Conservation (phyloP, 2,888 invertebrate species). For the Fissipunctia ypsillon region DNA sequence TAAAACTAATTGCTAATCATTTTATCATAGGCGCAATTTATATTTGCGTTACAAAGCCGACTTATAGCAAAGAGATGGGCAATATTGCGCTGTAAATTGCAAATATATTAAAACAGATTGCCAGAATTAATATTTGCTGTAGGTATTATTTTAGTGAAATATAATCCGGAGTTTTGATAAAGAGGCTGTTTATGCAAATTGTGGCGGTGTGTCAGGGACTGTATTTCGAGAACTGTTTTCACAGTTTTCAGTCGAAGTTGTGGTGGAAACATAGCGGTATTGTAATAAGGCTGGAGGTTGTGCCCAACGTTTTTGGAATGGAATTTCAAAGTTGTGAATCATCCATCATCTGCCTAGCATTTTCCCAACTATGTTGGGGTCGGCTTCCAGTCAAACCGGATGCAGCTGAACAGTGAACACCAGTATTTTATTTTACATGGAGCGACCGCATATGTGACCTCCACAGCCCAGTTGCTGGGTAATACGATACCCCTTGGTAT, state of each 20-base stretch:
- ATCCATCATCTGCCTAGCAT: neutral
- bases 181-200: slow-evolving; percentile 64
- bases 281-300: neutral
- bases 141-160: slow-evolving; percentile 61
- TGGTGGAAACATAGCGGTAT: slow-evolving; percentile 24
- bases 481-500: no score
- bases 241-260: slow-evolving; percentile 39
- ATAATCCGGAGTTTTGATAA: slow-evolving; percentile 69
- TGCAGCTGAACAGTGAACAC: no score
- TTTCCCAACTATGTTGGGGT: no score
- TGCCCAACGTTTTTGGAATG: neutral
- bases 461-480: no score
- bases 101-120: slow-evolving; percentile 75
- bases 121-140: slow-evolving; percentile 72
- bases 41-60: slow-evolving; percentile 56
- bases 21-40: slow-evolving; percentile 63
- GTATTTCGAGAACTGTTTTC: slow-evolving; percentile 54
- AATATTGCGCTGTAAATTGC: slow-evolving; percentile 67
- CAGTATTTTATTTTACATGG: no score
- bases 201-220: slow-evolving; percentile 34
- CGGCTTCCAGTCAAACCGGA: no score
- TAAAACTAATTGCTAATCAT: slow-evolving; percentile 69
- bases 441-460: no score
- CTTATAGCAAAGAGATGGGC: slow-evolving; percentile 51
- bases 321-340: neutral